These are phyloP conservation scores for Fabriciana adippe DNA, from an alignment of 2,888 invertebrate genomes.

Conservation along the genomic window DNA sequence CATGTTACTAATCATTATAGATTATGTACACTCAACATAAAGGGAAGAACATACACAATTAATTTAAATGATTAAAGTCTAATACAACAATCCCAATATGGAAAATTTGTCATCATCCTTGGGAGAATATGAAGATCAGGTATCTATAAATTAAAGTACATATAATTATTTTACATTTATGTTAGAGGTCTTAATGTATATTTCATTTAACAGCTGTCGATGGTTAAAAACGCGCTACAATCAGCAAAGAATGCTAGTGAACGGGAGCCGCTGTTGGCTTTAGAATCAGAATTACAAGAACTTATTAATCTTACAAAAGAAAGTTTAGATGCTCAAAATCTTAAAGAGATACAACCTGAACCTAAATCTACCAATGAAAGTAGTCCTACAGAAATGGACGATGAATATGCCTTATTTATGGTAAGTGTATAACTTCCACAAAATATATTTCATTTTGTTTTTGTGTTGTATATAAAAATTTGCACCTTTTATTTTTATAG, in stretches of 20 bases:
- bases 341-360: constrained; percentile 37
- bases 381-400: constrained; percentile 58
- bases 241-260: constrained; percentile 71
- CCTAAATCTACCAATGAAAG: constrained; percentile 36
- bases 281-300: constrained; percentile 85
- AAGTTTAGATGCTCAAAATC: constrained; percentile 66
- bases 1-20: too few relatives aligned
- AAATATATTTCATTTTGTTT: not conserved
- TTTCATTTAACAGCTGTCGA: constrained; percentile 74
- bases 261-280: constrained; percentile 80
- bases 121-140: constrained; percentile 70
- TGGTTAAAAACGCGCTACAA: constrained; percentile 84
- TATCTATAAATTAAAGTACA: constrained; percentile 38
- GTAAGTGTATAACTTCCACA: constrained; percentile 56
- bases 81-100: constrained; percentile 45
- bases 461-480: not conserved
- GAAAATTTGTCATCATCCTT: constrained; percentile 65
- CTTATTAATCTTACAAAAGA: constrained; percentile 86
- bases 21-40: not conserved
- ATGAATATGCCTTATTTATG: constrained; percentile 87
- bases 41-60: not conserved
- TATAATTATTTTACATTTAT: too few relatives aligned
- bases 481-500: constrained; percentile 56
- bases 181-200: not conserved
- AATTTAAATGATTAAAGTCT: not conserved